phyloP scores from a whole-genome alignment of 30 jellyfish, hydroid and myxozoan genomes.

The Morbakka virulenta region DNA sequence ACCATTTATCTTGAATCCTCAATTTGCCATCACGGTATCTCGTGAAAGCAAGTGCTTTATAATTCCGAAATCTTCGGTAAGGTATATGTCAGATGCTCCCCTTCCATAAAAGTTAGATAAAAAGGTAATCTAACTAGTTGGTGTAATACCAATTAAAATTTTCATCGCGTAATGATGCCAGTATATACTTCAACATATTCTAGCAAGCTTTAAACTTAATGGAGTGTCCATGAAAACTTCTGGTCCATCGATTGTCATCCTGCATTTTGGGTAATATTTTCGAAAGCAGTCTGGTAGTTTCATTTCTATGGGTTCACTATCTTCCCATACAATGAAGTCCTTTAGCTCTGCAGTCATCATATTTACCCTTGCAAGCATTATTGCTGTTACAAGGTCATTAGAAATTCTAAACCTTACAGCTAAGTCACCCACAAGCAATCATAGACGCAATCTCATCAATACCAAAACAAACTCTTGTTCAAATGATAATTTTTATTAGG shows the following conservation, averaged over 20 bases:
- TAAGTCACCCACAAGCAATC: constrained; percentile 5
- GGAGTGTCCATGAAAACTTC: constrained; percentile 41
- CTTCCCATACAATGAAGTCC: constrained; percentile 31
- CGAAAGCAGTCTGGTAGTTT: constrained; percentile 4
- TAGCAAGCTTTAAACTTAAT: constrained; percentile 18
- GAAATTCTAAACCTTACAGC: constrained; percentile 36
- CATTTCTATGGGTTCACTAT: neutral
- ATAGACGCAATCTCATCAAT: constrained; percentile 15
- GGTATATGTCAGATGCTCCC: too few relatives aligned
- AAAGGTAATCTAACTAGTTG: too few relatives aligned
- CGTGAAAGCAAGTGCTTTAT: too few relatives aligned
- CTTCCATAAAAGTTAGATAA: too few relatives aligned
- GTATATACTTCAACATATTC: constrained; percentile 13
- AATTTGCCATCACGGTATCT: too few relatives aligned
- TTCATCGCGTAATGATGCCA: constrained; percentile 22
- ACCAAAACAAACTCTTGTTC: constrained; percentile 31
- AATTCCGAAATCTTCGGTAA: too few relatives aligned
- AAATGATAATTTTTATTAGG: neutral
- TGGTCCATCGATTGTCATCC: constrained; percentile 35
- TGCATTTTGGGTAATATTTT: constrained; percentile 42
- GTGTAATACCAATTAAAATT: constrained; percentile 37
- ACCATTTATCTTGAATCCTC: too few relatives aligned
- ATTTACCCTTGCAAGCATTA: constrained; percentile 34
- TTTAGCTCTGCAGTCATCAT: constrained; percentile 8
- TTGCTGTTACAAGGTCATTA: neutral